These are phyloP conservation scores for Odontocolon sp. DNA, from an alignment of 2,888 invertebrate genomes.

Conservation along the genomic window DNA sequence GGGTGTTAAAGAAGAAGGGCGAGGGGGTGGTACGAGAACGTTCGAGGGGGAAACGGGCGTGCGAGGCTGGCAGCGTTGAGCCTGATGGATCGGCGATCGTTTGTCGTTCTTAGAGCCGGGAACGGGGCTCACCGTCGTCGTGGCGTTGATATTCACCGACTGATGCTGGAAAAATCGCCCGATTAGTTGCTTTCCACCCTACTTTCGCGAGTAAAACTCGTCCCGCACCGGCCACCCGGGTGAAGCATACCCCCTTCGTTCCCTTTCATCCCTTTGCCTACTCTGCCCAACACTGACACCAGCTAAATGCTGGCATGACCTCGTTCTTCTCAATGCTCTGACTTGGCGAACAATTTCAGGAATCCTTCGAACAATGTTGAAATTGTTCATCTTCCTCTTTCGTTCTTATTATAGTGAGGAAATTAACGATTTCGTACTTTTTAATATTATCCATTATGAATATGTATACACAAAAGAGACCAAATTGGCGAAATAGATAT, in stretches of 20 bases:
- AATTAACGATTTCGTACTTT: no score
- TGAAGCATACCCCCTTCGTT: slow-evolving; percentile 54
- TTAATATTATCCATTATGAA: no score
- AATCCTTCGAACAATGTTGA: no score
- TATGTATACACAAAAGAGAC: no score
- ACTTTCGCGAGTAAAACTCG: slow-evolving; percentile 33
- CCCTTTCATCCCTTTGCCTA: slow-evolving; percentile 30
- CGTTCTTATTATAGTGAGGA: no score
- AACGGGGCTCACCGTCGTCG: slow-evolving; percentile 68
- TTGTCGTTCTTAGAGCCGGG: slow-evolving; percentile 80
- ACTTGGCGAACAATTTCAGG: background rate
- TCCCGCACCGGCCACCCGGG: background rate
- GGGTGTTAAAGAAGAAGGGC: slow-evolving; percentile 18
- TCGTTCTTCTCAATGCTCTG: background rate
- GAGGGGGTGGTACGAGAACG: slow-evolving; percentile 45
- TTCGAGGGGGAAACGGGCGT: slow-evolving; percentile 51
- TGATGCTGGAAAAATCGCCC: slow-evolving; percentile 80
- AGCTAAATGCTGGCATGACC: background rate
- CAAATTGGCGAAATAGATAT: no score
- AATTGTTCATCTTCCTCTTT: no score
- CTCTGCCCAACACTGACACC: slow-evolving; percentile 2
- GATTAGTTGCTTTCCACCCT: slow-evolving; percentile 74
- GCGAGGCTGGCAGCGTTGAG: slow-evolving; percentile 70
- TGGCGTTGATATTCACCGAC: slow-evolving; percentile 80
- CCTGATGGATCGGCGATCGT: slow-evolving; percentile 80